These are phyloP conservation scores for Pyrocephalus nanus DNA, from an alignment of 2,797 vertebrate genomes.

Conservation along the genomic window DNA sequence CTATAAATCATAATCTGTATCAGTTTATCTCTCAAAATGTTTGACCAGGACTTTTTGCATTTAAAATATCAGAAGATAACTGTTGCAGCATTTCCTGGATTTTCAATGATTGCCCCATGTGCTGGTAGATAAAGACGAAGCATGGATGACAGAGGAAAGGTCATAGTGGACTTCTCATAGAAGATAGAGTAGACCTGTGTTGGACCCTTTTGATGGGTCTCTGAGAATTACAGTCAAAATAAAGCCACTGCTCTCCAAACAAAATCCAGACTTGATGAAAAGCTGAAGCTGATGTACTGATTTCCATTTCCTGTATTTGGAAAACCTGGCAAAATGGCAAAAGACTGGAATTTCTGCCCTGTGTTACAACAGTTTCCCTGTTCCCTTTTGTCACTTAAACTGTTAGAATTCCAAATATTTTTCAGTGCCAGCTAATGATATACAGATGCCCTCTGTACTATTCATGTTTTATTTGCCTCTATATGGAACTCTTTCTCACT, in stretches of 20 bases:
- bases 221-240: neutral
- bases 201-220: neutral
- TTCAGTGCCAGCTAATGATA: neutral
- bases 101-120: neutral
- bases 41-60: neutral
- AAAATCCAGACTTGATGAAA: neutral
- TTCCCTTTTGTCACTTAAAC: neutral
- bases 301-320: neutral
- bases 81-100: neutral
- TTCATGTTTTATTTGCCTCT: neutral
- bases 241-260: neutral
- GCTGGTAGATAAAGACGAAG: neutral
- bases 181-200: neutral
- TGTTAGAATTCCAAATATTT: neutral
- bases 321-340: neutral
- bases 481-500: neutral
- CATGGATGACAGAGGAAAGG: neutral
- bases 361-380: neutral
- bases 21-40: neutral
- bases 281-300: neutral
- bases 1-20: neutral
- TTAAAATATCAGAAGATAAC: neutral
- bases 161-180: neutral
- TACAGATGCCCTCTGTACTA: neutral
- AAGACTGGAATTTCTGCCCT: neutral